Evolutionary conservation across 2,888 invertebrate genomes (phyloP).

Genomic region (Dinocampus coccinellae): DNA sequence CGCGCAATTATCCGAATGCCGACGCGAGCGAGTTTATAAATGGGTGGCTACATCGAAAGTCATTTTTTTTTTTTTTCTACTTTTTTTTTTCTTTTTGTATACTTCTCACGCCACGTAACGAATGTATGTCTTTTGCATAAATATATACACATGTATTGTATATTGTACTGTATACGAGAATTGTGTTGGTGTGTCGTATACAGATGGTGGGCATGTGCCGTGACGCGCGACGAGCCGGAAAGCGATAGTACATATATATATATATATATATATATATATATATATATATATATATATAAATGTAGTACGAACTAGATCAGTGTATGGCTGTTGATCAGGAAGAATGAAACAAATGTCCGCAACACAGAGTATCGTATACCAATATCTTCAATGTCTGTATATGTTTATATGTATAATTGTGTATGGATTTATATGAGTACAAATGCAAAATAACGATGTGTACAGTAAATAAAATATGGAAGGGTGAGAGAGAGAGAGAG

Average conservation of each 20-base stretch:
- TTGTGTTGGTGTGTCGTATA: slow-evolving; percentile 21
- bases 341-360: neutral
- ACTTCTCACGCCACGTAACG: slow-evolving; percentile 26
- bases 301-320: slow-evolving; percentile 4
- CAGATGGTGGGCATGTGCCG: slow-evolving; percentile 40
- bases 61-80: slow-evolving; percentile 18
- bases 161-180: neutral
- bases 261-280: neutral
- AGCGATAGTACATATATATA: slow-evolving; percentile 50
- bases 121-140: slow-evolving; percentile 15
- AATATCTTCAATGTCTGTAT: neutral
- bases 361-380: neutral
- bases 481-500: no score
- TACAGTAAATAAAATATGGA: no score
- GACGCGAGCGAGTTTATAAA: slow-evolving; percentile 24
- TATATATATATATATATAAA: no score
- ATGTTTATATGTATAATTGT: no score
- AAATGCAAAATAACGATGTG: slow-evolving; percentile 2
- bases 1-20: slow-evolving; percentile 33
- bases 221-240: slow-evolving; percentile 59
- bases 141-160: neutral
- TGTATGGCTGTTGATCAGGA: neutral
- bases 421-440: neutral
- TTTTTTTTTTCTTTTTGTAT: slow-evolving; percentile 14
- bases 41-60: slow-evolving; percentile 26